These are phyloP conservation scores for Phenganax subtilis DNA, from an alignment of 92 coral and sea anemone genomes.

Conservation along the genomic window DNA sequence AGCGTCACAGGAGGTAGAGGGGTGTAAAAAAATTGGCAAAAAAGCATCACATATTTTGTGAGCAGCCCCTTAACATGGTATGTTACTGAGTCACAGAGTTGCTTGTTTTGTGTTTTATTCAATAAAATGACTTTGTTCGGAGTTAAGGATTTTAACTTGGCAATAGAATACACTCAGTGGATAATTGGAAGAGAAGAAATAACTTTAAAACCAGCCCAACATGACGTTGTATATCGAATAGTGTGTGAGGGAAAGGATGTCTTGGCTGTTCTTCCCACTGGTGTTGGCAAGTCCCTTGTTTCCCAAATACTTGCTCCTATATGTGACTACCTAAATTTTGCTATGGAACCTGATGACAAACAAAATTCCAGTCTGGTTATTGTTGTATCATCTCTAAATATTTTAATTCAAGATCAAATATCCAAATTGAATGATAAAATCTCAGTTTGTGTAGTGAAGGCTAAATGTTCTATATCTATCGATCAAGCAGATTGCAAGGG, in stretches of 20 bases:
- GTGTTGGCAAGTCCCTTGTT: neutral
- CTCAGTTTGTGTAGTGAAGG: neutral
- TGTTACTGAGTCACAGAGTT: too few relatives aligned
- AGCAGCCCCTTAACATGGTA: too few relatives aligned
- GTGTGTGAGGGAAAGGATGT: neutral
- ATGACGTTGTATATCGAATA: neutral
- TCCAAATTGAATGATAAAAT: conserved; percentile 24
- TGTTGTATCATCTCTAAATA: conserved; percentile 48
- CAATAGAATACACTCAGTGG: neutral
- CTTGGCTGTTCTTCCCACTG: neutral
- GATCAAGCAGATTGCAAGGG: neutral
- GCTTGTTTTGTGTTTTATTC: too few relatives aligned
- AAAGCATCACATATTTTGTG: too few relatives aligned
- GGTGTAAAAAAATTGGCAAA: too few relatives aligned
- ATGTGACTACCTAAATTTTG: neutral
- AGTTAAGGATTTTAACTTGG: neutral
- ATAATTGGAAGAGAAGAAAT: neutral
- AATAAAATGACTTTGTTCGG: too few relatives aligned
- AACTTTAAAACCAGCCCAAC: neutral
- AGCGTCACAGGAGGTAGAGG: too few relatives aligned
- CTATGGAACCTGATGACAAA: too few relatives aligned
- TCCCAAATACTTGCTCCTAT: neutral
- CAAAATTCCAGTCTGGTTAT: neutral
- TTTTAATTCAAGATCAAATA: conserved; percentile 38
- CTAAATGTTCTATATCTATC: neutral